These are phyloP conservation scores for Lacanobia wlatinum DNA, from an alignment of 2,888 invertebrate species.

Conservation along the genomic window DNA sequence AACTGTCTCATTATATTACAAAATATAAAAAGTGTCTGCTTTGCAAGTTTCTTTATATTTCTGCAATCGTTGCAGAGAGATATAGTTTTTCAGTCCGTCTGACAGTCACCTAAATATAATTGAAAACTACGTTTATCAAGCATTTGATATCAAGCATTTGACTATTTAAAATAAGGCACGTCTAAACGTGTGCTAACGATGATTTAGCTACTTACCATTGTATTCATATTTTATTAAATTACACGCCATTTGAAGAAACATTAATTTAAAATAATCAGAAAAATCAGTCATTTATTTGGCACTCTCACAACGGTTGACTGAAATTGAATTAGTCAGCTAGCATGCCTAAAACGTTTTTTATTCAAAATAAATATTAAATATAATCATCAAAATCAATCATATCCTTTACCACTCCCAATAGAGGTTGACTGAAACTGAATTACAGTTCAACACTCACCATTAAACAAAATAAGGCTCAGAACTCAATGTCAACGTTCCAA, in stretches of 20 bases:
- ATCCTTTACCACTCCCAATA: fast-evolving
- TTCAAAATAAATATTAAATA: too few species aligned
- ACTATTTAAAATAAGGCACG: too few species aligned
- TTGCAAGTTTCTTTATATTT: not conserved
- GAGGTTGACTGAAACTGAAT: not conserved
- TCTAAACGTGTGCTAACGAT: not conserved
- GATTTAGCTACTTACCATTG: not conserved
- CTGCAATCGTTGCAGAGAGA: too few species aligned
- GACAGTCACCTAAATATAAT: not conserved
- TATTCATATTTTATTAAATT: not conserved
- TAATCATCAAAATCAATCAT: not conserved
- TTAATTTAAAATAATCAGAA: not conserved
- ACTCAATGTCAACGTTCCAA: constrained; percentile 26
- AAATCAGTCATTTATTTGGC: not conserved
- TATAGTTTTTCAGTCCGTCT: not conserved
- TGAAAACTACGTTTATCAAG: not conserved
- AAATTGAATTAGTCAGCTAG: not conserved
- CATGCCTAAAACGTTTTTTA: too few species aligned
- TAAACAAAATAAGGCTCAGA: not conserved
- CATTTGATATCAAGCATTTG: too few species aligned
- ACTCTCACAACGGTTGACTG: not conserved
- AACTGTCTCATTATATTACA: not conserved
- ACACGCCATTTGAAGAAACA: too few species aligned
- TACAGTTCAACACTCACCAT: constrained; percentile 9
- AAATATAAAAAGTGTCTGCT: not conserved